Percentiles rank a stretch among this genome's conserved stretches.
Evolutionary conservation across 2,113 vertebrate genomes (phyloP).

Genomic region (Oncorhynchus gorbuscha): DNA sequence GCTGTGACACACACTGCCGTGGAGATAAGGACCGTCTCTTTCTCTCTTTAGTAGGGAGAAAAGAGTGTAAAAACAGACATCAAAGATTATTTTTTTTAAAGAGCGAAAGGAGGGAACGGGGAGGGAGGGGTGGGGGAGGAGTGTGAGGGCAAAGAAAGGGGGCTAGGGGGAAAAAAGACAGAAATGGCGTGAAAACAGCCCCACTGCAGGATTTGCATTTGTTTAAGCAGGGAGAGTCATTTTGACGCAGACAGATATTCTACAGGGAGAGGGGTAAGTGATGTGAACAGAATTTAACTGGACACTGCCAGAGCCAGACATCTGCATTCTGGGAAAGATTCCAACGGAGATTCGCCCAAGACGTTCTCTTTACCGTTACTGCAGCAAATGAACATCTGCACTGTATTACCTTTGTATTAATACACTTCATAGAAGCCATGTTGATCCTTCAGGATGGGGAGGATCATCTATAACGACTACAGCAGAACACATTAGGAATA

Average conservation of each 20-base stretch:
- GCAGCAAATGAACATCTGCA: slow-evolving; percentile 63
- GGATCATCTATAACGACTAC: slow-evolving; percentile 51
- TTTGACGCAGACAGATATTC: slow-evolving; percentile 80
- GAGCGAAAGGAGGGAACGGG: slow-evolving; percentile 46
- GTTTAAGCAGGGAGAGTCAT: slow-evolving; percentile 71
- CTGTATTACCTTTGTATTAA: slow-evolving; percentile 68
- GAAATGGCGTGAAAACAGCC: slow-evolving; percentile 70
- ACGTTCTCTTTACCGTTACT: slow-evolving; percentile 53
- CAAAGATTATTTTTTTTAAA: slow-evolving; percentile 71
- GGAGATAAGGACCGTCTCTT: slow-evolving; percentile 65
- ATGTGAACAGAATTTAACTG: slow-evolving; percentile 84
- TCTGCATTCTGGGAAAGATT: slow-evolving; percentile 67
- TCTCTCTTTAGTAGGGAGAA: slow-evolving; percentile 73
- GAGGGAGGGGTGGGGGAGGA: background rate
- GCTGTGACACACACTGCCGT: slow-evolving; percentile 67
- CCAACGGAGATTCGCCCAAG: slow-evolving; percentile 66
- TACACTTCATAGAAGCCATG: slow-evolving; percentile 61
- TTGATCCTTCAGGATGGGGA: slow-evolving; percentile 52
- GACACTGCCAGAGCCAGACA: slow-evolving; percentile 75
- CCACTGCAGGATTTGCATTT: slow-evolving; percentile 73
- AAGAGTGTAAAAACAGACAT: slow-evolving; percentile 80
- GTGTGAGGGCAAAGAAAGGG: slow-evolving; percentile 1
- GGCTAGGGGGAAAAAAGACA: background rate
- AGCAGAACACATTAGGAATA: slow-evolving; percentile 41
- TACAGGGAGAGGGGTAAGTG: slow-evolving; percentile 63